Percentiles rank a stretch among this genome's conserved stretches.
Evolutionary conservation across 1,140 invertebrate species (phyloP).

Genomic region (Lepidurus couesii): DNA sequence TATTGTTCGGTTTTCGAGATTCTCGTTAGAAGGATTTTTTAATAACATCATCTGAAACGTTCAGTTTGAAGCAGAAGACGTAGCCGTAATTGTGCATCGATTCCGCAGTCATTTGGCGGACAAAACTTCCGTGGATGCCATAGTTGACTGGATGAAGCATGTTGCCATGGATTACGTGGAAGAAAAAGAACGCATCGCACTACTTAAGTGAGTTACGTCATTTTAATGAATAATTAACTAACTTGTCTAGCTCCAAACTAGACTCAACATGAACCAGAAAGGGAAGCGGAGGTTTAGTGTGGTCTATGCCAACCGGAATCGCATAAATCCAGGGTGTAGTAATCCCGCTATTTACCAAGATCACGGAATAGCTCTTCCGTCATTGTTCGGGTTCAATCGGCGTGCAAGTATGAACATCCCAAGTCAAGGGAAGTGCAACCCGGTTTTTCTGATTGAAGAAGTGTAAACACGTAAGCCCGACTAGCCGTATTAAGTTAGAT

Average conservation of each 20-base stretch:
- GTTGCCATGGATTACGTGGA: background rate
- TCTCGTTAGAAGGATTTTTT: too few species aligned
- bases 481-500: background rate
- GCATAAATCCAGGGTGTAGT: background rate
- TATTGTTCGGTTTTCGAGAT: too few species aligned
- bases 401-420: conserved; percentile 6
- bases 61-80: background rate
- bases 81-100: background rate
- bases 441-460: background rate
- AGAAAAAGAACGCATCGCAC: background rate
- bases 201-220: background rate
- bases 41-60: too few species aligned
- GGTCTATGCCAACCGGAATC: background rate
- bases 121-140: background rate
- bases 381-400: background rate
- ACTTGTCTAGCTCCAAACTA: background rate
- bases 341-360: background rate
- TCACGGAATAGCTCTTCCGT: background rate
- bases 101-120: background rate
- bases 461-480: background rate
- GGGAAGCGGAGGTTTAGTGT: conserved; percentile 7
- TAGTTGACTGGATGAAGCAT: conserved; percentile 3
- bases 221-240: background rate
- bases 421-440: background rate
- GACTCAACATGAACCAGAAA: background rate